Conservation (phyloP, 2,888 invertebrate genomes). For the Caenorhabditis becei region DNA sequence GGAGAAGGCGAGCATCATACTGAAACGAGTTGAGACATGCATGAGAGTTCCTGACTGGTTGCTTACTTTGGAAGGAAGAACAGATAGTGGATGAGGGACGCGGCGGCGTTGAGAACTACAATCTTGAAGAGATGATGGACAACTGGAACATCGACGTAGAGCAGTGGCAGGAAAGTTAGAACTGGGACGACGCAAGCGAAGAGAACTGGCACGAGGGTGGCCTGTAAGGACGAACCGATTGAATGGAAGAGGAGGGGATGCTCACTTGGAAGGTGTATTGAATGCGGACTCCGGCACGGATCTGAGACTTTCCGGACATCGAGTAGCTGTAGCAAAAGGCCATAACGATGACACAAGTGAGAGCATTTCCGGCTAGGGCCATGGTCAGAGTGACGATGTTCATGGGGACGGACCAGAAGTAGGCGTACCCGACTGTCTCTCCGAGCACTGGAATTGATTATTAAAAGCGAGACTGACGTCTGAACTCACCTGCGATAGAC, state of each 20-base stretch:
- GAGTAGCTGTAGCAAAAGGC: conserved; percentile 79
- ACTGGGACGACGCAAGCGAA: conserved; percentile 70
- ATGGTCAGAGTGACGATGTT: conserved; percentile 78
- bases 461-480: neutral
- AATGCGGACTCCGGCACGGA: conserved; percentile 70
- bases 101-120: conserved; percentile 70
- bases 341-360: conserved; percentile 74
- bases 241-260: neutral
- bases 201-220: conserved; percentile 67
- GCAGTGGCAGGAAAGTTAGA: conserved; percentile 71
- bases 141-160: conserved; percentile 74
- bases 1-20: conserved; percentile 75
- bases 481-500: conserved; percentile 60
- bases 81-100: conserved; percentile 73
- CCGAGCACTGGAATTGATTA: conserved; percentile 57
- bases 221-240: conserved; percentile 50
- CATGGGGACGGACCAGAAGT: conserved; percentile 75
- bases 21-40: conserved; percentile 46
- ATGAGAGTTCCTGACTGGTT: neutral
- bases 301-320: conserved; percentile 74
- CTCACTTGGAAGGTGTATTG: conserved; percentile 79
- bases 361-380: conserved; percentile 73
- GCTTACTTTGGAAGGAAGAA: conserved; percentile 76
- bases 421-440: conserved; percentile 72
- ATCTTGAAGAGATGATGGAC: conserved; percentile 76